Conservation (phyloP, 2,797 vertebrate genomes). For the Crypturellus tataupa region DNA sequence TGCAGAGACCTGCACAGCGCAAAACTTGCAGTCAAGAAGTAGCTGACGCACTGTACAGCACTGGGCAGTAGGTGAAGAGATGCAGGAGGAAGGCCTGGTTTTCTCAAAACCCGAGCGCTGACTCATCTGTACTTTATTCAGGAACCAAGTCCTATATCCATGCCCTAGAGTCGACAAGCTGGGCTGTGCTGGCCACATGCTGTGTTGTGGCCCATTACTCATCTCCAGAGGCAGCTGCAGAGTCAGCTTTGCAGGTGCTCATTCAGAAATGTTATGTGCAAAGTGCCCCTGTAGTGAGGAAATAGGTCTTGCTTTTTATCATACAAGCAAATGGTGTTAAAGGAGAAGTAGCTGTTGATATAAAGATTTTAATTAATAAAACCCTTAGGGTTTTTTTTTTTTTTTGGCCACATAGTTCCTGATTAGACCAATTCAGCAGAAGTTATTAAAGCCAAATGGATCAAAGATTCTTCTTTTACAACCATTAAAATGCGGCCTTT, state of each 20-base stretch:
- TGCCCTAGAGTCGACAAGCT: neutral
- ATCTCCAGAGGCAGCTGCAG: neutral
- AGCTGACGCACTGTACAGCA: neutral
- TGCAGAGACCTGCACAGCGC: neutral
- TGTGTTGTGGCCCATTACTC: neutral
- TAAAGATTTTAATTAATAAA: neutral
- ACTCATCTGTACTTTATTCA: neutral
- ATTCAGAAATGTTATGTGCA: neutral
- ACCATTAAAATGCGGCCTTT: neutral
- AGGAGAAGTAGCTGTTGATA: neutral
- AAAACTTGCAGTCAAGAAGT: neutral
- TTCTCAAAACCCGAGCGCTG: neutral
- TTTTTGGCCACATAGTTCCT: neutral
- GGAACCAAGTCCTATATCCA: rapidly evolving
- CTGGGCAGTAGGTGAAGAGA: neutral
- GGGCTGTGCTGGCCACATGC: neutral
- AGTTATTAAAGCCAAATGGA: neutral
- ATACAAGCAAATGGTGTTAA: neutral
- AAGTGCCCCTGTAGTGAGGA: neutral
- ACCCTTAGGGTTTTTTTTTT: neutral
- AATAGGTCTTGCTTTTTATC: neutral
- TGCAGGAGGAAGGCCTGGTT: neutral
- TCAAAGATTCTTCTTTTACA: neutral
- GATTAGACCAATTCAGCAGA: neutral
- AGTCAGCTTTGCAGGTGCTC: neutral